Evolutionary conservation across 2,888 invertebrate species (phyloP), one percentile per base, ranked within the genome.

Genomic region (Chymomyza amoena): DNA sequence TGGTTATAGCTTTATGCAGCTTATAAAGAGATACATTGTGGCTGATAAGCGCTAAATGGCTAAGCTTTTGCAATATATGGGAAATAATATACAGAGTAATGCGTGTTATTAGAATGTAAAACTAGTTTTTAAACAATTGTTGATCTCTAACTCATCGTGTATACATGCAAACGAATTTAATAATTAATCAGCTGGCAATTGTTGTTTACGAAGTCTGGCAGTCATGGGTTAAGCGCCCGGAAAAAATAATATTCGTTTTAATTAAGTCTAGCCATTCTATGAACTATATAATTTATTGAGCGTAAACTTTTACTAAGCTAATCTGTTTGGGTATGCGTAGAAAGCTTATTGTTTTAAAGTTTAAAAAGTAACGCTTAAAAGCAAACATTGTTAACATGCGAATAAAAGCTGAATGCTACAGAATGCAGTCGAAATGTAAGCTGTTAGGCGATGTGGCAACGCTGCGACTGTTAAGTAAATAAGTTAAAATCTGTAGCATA

Each of bases 401-500:
- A 15, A 18, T 0, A 45, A 70, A 63, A 15, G 72, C 77, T 77
- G 18, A 10, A 0, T 70, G 72, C 62, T 70, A 65, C 39, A 7
- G 0, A 52, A 65, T 61, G 1, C 13, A 0, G 4, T 4, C 32
- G 1, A 25, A 16, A 10, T 25, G 56, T 36, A 7, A 9, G 1
- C 9, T 36, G 9, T 9, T 36, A 6, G 15, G 7, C 15, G 7
- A 6, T 78, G 66, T 68, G 78, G 78, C 75, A 69, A 32, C 67
- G 36, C 72, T 45, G 15, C 4, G 4, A 7, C 39, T 13, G 39
- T 45, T 13, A 45, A 45, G 13, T 45, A 3, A 1, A 45, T 25
- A 2, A 3, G 3, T 25, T 25, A 25, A 25, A 25, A n/a, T n/a
- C n/a, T n/a, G n/a, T n/a, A n/a, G n/a, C n/a, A n/a, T n/a, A n/a